Evolutionary conservation across 2,888 invertebrate genomes (phyloP).

Genomic region (Morinoia aosen): DNA sequence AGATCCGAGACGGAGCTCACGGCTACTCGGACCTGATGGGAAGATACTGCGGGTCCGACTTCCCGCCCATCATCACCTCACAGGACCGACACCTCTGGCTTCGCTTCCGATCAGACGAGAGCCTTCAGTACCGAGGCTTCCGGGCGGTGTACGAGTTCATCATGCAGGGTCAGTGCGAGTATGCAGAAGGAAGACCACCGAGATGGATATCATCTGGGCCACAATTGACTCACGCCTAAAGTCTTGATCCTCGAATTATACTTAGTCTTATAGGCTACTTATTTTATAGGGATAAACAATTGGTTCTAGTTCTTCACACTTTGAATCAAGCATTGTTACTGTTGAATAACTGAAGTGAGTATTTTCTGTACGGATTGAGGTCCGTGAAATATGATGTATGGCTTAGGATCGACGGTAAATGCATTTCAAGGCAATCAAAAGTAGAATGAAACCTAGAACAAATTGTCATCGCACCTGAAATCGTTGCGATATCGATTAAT

Average conservation of each 20-base stretch:
- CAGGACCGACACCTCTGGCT: slow-evolving; percentile 84
- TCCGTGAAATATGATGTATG: no score
- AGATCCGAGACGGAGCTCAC: slow-evolving; percentile 86
- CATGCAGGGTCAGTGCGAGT: slow-evolving; percentile 74
- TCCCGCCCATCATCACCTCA: slow-evolving; percentile 82
- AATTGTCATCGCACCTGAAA: neutral
- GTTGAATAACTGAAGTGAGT: no score
- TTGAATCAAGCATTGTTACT: no score
- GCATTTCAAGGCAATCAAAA: neutral
- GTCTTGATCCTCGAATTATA: neutral
- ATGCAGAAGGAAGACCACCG: neutral
- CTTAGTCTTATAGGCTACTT: no score
- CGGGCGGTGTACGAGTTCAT: slow-evolving; percentile 82
- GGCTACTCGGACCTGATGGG: slow-evolving; percentile 80
- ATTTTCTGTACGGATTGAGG: no score
- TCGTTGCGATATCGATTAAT: neutral
- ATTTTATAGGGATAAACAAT: no score
- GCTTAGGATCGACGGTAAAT: neutral
- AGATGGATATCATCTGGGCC: neutral
- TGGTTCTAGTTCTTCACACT: no score
- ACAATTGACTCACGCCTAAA: neutral
- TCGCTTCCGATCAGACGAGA: slow-evolving; percentile 84
- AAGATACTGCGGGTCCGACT: slow-evolving; percentile 81
- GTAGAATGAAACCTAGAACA: neutral
- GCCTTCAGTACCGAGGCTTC: slow-evolving; percentile 85